A percentile compares a stretch with the other conserved stretches of the same genome.
These are phyloP conservation scores for Rhineura floridana DNA, from an alignment of 2,113 vertebrate genomes.

Conservation along the genomic window DNA sequence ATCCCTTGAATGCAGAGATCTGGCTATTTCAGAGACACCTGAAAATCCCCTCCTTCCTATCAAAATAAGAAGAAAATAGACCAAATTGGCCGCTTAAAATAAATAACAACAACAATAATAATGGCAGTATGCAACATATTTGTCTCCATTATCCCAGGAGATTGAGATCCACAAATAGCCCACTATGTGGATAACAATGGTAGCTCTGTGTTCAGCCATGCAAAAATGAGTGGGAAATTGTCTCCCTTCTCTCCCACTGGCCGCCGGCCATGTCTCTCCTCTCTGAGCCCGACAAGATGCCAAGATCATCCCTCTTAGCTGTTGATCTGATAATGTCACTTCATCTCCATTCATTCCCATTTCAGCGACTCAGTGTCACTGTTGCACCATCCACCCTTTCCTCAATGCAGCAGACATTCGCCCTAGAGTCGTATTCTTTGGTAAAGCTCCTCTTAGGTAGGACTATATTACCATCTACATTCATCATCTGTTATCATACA, in stretches of 20 bases:
- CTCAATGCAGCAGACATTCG: background rate
- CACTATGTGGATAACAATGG: background rate
- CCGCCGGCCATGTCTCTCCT: background rate
- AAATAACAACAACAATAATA: too few relatives aligned
- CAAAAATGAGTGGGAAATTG: constrained; percentile 58
- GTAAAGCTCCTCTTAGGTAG: background rate
- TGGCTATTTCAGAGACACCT: background rate
- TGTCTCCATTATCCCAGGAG: background rate
- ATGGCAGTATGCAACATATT: background rate
- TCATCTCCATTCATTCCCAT: background rate
- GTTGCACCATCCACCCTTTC: too few relatives aligned
- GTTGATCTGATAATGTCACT: background rate
- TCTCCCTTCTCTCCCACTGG: constrained; percentile 34
- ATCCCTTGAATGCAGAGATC: too few relatives aligned
- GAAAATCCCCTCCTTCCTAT: background rate
- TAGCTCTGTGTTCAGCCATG: background rate
- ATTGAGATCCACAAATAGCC: background rate
- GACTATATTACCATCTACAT: background rate
- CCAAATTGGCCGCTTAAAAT: background rate
- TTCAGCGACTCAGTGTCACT: background rate
- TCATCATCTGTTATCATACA: too few relatives aligned
- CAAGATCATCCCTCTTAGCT: background rate
- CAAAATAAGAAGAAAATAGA: background rate
- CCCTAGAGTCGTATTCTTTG: background rate
- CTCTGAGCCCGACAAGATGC: background rate